Conservation (phyloP, 2,113 vertebrate genomes). For the Nipponia nippon region DNA sequence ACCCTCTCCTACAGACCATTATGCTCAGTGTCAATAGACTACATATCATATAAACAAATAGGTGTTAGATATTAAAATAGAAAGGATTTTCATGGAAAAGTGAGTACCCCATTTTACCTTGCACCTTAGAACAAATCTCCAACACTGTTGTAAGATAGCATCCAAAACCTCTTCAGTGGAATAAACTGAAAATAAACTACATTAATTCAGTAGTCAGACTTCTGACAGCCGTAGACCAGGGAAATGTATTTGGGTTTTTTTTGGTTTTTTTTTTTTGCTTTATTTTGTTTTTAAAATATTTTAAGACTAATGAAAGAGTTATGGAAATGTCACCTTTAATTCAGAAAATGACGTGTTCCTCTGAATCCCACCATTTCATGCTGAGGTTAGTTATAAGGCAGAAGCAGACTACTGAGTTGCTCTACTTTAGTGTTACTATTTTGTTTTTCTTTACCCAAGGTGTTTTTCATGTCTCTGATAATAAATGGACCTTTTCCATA, state of each 20-base stretch:
- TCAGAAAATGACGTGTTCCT: not conserved
- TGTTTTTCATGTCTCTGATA: constrained; percentile 48
- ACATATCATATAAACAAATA: not conserved
- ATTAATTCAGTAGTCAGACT: not conserved
- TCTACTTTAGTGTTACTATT: constrained; percentile 55
- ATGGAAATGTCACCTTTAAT: not conserved
- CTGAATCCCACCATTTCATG: not conserved
- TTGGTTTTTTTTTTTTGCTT: not conserved
- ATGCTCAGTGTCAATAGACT: not conserved
- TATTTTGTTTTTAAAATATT: not conserved
- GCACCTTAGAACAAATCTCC: not conserved
- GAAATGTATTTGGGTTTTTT: not conserved
- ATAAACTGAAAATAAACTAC: not conserved
- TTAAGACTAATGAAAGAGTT: not conserved
- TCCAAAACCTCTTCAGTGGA: not conserved
- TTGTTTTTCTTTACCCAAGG: constrained; percentile 45
- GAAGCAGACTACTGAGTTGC: not conserved
- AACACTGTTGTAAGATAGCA: not conserved
- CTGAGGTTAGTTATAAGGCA: not conserved
- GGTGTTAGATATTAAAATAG: not conserved
- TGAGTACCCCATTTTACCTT: not conserved
- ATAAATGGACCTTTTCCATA: constrained; percentile 28
- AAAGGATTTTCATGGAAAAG: not conserved
- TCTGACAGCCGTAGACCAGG: not conserved
- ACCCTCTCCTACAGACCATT: not conserved